Conservation (phyloP, 2,888 invertebrate species). For the Microctonus aethiopoides region DNA sequence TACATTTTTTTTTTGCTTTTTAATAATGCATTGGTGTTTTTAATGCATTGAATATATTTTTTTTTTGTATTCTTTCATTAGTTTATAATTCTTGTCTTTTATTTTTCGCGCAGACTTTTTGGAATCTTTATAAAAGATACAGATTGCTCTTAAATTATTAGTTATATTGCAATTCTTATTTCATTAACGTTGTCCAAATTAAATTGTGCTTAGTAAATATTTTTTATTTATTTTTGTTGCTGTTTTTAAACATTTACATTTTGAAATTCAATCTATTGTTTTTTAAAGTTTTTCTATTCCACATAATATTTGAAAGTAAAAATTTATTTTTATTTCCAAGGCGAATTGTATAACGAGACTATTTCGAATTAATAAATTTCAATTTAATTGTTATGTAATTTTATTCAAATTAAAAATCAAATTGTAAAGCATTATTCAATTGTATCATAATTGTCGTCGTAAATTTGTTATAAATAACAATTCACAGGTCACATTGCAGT, state of each 20-base stretch:
- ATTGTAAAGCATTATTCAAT: background rate
- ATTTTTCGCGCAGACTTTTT: constrained; percentile 29
- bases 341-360: too few species aligned
- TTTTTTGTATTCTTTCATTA: background rate
- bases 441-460: background rate
- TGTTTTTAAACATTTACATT: background rate
- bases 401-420: background rate
- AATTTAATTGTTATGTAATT: background rate
- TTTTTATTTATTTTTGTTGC: background rate
- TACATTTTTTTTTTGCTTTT: background rate
- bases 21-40: background rate
- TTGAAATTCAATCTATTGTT: background rate
- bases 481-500: background rate
- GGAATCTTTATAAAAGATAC: background rate
- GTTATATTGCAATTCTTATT: constrained; percentile 15
- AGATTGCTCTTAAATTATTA: background rate
- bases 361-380: background rate
- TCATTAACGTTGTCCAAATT: background rate
- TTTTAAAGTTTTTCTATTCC: background rate
- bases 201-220: constrained; percentile 5
- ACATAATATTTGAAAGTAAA: background rate
- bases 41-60: too few species aligned
- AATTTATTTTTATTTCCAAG: background rate
- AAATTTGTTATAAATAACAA: background rate
- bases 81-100: constrained; percentile 8